Base-by-base conservation (phyloP, 2,797 vertebrate species). In the Catostomus latipinnis region DNA sequence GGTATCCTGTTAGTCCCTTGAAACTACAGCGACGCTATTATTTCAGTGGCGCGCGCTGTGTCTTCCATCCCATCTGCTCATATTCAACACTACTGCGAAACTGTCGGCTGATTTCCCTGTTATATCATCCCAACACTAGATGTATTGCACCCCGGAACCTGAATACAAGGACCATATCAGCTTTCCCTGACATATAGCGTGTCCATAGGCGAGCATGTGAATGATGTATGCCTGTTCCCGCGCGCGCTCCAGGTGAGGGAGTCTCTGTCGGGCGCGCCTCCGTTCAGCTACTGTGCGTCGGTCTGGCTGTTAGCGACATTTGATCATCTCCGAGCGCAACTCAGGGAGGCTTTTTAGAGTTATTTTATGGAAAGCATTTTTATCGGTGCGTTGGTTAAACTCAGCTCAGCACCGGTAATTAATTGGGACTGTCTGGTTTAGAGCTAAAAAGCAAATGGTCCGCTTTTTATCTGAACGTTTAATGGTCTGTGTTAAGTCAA, bases 161-260 rank as follows among this genome's bases (percentile, higher is more conserved):
- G 93, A 84, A 93, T 93, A 76, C 8, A 48, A 54, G 60, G 85
- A 79, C 74, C 88, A 81, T 83, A 88, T 90, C 92, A 90, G 90
- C 90, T 93, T 92, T 91, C 92, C 88, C 56, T 86, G 75, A 87
- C 85, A 88, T 77, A 56, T 14, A 46, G 18, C 85, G 74, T 88
- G 90, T 83, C 90, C 52, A 86, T 81, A 91, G 91, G 92, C 91
- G 91, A 92, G 87, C 83, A 81, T 53, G 86, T 70, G 66, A 81
- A 81, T 87, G 84, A 82, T 6, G n/a, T 81, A 93, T 91, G 84
- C 92, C 90, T 84, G 87, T 91, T 93, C 90, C 91, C 70, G 62
- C 90, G 89, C 70, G 62, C 90, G 89, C 88, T 86, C 0, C 22
- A 69, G 63, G 81, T 50, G 77, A 74, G 76, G 56, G 78, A 76